Conservation (phyloP, 1,140 invertebrate genomes). For the Ladona fulva region DNA sequence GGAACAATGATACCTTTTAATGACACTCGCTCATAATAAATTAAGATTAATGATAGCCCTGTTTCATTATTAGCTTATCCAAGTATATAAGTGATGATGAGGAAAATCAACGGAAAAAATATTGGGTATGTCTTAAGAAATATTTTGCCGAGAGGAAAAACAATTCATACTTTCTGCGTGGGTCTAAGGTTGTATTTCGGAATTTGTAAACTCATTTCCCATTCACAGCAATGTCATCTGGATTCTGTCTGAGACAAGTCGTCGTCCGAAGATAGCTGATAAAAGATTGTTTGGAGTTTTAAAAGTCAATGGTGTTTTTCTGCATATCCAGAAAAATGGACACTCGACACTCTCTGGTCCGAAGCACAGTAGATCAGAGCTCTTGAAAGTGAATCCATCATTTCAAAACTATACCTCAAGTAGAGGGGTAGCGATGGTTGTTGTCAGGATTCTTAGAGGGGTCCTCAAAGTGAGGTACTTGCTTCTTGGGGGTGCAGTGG, state of each 20-base stretch:
- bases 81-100: neutral
- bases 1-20: no score
- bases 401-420: constrained; percentile 4
- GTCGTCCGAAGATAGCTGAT: neutral
- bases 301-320: constrained; percentile 14
- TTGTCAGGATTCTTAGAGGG: constrained; percentile 53
- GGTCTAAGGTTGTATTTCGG: no score
- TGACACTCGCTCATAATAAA: no score
- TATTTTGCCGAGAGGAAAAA: neutral
- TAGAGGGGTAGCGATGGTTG: constrained; percentile 23
- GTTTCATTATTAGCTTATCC: no score
- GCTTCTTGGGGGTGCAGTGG: constrained; percentile 77
- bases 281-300: neutral
- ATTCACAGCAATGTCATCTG: neutral
- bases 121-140: neutral
- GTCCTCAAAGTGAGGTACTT: constrained; percentile 83
- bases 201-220: neutral
- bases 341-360: constrained; percentile 18
- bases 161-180: no score
- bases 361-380: neutral
- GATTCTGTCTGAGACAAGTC: neutral
- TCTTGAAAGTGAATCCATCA: neutral
- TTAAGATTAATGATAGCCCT: no score
- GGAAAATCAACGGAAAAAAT: neutral
- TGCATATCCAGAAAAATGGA: constrained; percentile 19